Evolutionary conservation across 2,888 invertebrate genomes (phyloP).

Genomic region (Parochlus steinenii): DNA sequence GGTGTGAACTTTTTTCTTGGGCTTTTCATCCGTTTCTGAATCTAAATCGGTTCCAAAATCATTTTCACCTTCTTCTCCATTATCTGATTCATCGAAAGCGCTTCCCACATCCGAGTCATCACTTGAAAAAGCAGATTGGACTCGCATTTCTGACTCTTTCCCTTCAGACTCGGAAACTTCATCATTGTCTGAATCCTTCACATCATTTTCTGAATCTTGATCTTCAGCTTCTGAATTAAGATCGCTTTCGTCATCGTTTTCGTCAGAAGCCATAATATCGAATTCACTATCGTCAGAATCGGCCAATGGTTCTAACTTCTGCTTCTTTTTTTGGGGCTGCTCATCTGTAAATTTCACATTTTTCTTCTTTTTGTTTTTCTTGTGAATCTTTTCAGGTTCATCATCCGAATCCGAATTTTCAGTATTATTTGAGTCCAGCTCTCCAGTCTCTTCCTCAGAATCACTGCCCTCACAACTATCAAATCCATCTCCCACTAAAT

Average conservation of each 20-base stretch:
- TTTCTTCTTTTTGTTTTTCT: not conserved
- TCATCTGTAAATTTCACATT: not conserved
- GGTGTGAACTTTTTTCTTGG: conserved; percentile 19
- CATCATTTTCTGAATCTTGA: conserved; percentile 6
- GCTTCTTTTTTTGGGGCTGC: too few species aligned
- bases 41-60: conserved; percentile 13
- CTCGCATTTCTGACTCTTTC: not conserved
- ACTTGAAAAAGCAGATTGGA: conserved; percentile 1
- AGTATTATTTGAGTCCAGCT: conserved; percentile 13
- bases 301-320: conserved; percentile 13
- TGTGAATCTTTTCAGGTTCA: conserved; percentile 14
- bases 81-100: conserved; percentile 13
- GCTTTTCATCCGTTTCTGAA: conserved; percentile 5
- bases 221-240: conserved; percentile 13
- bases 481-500: conserved; percentile 15
- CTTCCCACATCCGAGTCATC: too few species aligned
- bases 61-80: conserved; percentile 16
- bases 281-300: conserved; percentile 14
- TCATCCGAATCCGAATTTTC: conserved; percentile 14
- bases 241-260: conserved; percentile 15
- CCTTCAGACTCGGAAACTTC: conserved; percentile 6
- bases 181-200: conserved; percentile 11
- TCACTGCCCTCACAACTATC: conserved; percentile 15
- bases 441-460: conserved; percentile 10
- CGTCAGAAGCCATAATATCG: conserved; percentile 13